Evolutionary conservation across 2,113 vertebrate species (phyloP), one percentile per base, ranked within the genome.

Genomic region (Notarius quadriscutis): DNA sequence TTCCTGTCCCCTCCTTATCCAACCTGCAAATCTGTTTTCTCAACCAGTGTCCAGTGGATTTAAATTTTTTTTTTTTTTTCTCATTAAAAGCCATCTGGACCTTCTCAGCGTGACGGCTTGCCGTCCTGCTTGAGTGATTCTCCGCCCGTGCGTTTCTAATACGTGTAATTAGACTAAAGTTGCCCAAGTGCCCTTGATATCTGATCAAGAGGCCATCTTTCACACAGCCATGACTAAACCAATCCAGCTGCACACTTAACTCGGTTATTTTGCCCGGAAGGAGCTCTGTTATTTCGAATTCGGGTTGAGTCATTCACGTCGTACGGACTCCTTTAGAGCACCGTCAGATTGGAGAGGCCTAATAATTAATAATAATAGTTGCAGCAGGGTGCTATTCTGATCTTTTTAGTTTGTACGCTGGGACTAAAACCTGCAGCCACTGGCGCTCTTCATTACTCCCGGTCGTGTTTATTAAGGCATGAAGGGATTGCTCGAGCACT

Each of bases 31-130:
- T 75, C 75, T 55, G 27, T 50, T 60, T 65, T 72, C 53, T 67
- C 57, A 82, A 82, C 7, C 25, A 30, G 71, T 69, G 63, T 58
- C 81, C 75, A 11, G 81, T 62, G n/a, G 72, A 80, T 67, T 53
- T 41, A 41, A 41, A 4, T 15, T 51, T 53, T 18, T 50, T 65
- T 74, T 18, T 85, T 85, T 77, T 53, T 60, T 62, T 12, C 10
- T 63, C 72, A 60, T 81, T 48, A 87, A 65, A 48, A 83, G 62
- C 81, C 71, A 86, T 71, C 34, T 87, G n/a, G 62, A 48, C 9
- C 69, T 67, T 75, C 63, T 55, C 65, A 30, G 67, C 7, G 55
- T 86, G 84, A 78, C 34, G 8, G 77, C 67, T 20, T 41, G 58
- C 62, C 12, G 20, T 53, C 69, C 20, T 60, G 72, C 69, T 77